Evolutionary conservation across 1,140 invertebrate genomes (phyloP), one percentile per base, ranked within the genome.

Genomic region (Stenopsyche tienmushanensis): DNA sequence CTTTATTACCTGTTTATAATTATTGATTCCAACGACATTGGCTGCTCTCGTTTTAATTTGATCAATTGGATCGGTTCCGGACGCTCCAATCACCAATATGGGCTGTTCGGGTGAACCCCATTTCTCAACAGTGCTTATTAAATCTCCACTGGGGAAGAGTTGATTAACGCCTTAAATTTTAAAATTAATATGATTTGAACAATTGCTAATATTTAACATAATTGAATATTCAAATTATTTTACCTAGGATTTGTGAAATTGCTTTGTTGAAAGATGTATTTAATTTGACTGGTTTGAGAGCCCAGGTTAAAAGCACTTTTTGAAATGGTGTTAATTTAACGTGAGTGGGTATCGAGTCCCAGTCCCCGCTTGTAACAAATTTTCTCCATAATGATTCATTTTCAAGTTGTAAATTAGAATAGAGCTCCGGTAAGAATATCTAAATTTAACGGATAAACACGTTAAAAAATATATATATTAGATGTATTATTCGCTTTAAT

Each of bases 21-120:
- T 82, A 39, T 84, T 80, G 45, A 68, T 58, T 25, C 85, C 85
- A 67, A 83, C 77, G 44, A 78, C 81, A 42, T 78, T 76, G 8
- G 77, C 72, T 0, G 89, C 88, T 21, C 91, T 74, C 50, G 88
- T 84, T 63, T 80, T 77, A 10, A 94, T 77, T 74, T 94, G 92
- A 53, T 85, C 84, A 1, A 88, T 88, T n/a, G 93, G 93, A 83
- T 96, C 93, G 54, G 87, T 85, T 54, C 92, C 92, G 29, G 89
- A 81, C 70, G 85, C 83, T 68, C 86, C 86, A 21, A 95, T 82
- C 34, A 96, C 82, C 9, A 96, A 76, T 58, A 95, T 86, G 0
- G 92, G 92, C 73, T 90, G 88, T 3, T 75, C 74, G 0, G 67
- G 44, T 3, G 54, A 42, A 9, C 69, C 64, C 72, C 75, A 72